Conservation (phyloP, 2,888 invertebrate genomes). For the Allacma fusca region DNA sequence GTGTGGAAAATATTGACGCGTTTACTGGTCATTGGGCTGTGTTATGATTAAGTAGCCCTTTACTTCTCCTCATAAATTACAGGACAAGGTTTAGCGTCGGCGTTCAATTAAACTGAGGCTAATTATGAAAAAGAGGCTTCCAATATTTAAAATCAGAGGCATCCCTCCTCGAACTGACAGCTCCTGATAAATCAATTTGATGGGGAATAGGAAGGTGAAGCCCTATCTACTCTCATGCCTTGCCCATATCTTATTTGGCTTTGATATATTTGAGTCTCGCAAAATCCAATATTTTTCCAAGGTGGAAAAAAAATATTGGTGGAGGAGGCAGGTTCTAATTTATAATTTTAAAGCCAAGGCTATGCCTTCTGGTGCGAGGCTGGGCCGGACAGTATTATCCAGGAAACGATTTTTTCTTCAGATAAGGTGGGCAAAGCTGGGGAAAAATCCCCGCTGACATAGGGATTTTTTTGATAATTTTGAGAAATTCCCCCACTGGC, state of each 20-base stretch:
- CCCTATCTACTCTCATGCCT: too few relatives aligned
- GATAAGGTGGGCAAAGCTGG: background rate
- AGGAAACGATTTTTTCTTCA: conserved; percentile 7
- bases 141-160: background rate
- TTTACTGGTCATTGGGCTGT: too few relatives aligned
- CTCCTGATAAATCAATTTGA: conserved; percentile 4
- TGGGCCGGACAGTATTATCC: background rate
- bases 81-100: conserved; percentile 1
- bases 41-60: background rate
- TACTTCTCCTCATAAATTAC: conserved; percentile 5
- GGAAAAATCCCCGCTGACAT: too few relatives aligned
- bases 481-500: too few relatives aligned
- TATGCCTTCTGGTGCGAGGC: background rate
- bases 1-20: too few relatives aligned
- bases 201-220: background rate
- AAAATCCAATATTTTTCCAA: background rate
- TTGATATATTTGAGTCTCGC: background rate
- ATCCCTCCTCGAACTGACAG: background rate
- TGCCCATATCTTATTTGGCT: conserved; percentile 1
- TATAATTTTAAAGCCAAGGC: background rate
- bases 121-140: background rate
- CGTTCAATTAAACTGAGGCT: conserved; percentile 1
- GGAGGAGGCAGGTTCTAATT: background rate
- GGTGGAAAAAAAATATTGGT: background rate
- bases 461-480: too few relatives aligned